These are phyloP conservation scores for Tinea semifulvella DNA, from an alignment of 2,888 invertebrate genomes.

Conservation along the genomic window DNA sequence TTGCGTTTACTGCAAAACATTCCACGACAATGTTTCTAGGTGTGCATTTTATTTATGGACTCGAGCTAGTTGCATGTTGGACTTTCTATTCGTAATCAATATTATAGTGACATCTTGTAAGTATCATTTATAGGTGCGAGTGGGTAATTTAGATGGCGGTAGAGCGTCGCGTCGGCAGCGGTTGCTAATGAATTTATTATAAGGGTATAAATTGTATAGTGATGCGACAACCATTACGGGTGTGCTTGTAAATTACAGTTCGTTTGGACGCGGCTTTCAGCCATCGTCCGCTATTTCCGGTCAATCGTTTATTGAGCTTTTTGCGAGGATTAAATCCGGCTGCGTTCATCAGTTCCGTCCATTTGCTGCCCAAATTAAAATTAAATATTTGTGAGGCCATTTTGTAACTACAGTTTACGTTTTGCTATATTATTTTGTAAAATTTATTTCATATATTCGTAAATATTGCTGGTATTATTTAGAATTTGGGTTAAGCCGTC, in stretches of 20 bases:
- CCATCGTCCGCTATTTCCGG: conserved; percentile 35
- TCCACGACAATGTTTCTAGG: no score
- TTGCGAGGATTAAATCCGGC: conserved; percentile 24
- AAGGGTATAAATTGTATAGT: conserved; percentile 60
- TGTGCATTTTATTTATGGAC: background rate
- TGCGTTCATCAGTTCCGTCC: conserved; percentile 13
- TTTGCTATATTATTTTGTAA: background rate
- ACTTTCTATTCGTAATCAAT: background rate
- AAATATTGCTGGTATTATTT: background rate
- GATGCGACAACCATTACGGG: conserved; percentile 60
- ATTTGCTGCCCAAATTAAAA: conserved; percentile 2
- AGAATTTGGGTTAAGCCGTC: conserved; percentile 6
- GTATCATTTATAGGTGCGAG: background rate
- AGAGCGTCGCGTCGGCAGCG: background rate
- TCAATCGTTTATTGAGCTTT: conserved; percentile 53
- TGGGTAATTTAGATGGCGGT: background rate
- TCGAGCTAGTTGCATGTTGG: no score
- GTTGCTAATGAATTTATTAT: conserved; percentile 61
- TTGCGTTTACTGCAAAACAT: background rate
- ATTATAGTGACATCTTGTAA: conserved; percentile 5
- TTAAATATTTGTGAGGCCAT: conserved; percentile 8
- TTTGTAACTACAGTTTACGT: background rate
- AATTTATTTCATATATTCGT: background rate
- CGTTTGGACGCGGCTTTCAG: conserved; percentile 27
- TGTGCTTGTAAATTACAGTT: conserved; percentile 59